Conservation (phyloP, 53 echinoderm and acorn worm genomes). For the Holothuria leucospilota region DNA sequence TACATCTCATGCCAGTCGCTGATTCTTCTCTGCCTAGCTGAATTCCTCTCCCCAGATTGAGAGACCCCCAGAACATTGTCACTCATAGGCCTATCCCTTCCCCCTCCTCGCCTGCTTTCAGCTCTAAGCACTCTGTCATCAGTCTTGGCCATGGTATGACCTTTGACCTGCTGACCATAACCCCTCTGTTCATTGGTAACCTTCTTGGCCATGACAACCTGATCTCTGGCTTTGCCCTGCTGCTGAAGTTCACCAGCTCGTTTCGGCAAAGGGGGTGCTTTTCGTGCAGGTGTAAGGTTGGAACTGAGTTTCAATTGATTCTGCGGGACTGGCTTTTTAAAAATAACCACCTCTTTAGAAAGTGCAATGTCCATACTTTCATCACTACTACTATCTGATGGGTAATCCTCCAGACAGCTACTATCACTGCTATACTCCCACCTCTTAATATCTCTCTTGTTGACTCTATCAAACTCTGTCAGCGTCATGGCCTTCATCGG, state of each 20-base stretch:
- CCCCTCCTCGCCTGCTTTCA: neutral
- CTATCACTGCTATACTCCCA: constrained; percentile 41
- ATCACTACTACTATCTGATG: neutral
- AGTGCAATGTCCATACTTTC: neutral
- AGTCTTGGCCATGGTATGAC: neutral
- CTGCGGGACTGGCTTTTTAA: neutral
- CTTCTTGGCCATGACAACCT: no score
- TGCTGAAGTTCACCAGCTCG: neutral
- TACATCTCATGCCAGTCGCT: constrained; percentile 7
- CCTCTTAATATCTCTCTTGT: neutral
- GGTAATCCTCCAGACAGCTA: neutral
- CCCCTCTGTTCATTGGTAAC: no score
- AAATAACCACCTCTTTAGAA: neutral
- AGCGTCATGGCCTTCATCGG: neutral
- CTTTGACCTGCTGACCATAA: neutral
- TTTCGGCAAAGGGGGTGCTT: constrained; percentile 26
- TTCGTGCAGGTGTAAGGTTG: neutral
- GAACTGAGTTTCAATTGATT: neutral
- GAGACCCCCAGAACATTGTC: neutral
- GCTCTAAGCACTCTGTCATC: neutral
- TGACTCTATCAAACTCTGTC: neutral
- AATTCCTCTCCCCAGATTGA: neutral
- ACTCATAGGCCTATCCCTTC: neutral
- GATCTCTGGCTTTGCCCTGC: no score
- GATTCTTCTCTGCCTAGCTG: neutral